Evolutionary conservation across 2,797 vertebrate species (phyloP).

Genomic region (Protonibea diacanthus): DNA sequence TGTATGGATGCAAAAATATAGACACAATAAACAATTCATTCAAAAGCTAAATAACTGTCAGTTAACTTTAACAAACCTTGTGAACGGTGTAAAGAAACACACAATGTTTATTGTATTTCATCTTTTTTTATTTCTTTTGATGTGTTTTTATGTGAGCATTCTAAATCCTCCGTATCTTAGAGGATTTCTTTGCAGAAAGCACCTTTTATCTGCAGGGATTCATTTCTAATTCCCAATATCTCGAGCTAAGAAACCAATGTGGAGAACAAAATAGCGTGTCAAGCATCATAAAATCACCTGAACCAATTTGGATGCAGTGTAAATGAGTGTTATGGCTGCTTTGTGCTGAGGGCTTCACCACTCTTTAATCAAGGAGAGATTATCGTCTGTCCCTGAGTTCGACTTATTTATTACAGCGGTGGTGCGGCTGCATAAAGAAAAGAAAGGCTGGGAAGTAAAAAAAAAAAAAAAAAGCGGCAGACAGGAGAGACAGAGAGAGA

Average conservation of each 20-base stretch:
- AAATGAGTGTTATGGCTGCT: slow-evolving; percentile 46
- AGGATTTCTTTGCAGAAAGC: neutral
- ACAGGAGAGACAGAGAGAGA: slow-evolving; percentile 7
- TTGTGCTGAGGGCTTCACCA: slow-evolving; percentile 11
- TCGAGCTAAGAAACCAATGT: slow-evolving; percentile 32
- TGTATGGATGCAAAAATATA: too few species aligned
- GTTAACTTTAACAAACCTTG: too few species aligned
- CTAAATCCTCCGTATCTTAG: neutral
- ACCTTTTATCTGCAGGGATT: neutral
- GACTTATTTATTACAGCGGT: slow-evolving; percentile 40
- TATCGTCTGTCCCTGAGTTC: slow-evolving; percentile 47
- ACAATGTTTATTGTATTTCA: neutral
- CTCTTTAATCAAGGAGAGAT: slow-evolving; percentile 61
- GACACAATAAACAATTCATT: too few species aligned
- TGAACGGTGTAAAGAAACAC: too few species aligned
- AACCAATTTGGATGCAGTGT: slow-evolving; percentile 25
- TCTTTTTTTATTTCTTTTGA: neutral
- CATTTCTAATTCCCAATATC: slow-evolving; percentile 14
- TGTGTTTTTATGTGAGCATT: neutral
- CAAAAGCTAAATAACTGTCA: too few species aligned
- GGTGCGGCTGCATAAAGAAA: slow-evolving; percentile 14
- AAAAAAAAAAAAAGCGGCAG: neutral
- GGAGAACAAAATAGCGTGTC: slow-evolving; percentile 24
- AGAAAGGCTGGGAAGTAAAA: slow-evolving; percentile 8
- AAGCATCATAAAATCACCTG: slow-evolving; percentile 38